Percentiles rank a stretch among this genome's conserved stretches.
Evolutionary conservation across 2,113 vertebrate species (phyloP).

Genomic region (Tachuris rubrigastra): DNA sequence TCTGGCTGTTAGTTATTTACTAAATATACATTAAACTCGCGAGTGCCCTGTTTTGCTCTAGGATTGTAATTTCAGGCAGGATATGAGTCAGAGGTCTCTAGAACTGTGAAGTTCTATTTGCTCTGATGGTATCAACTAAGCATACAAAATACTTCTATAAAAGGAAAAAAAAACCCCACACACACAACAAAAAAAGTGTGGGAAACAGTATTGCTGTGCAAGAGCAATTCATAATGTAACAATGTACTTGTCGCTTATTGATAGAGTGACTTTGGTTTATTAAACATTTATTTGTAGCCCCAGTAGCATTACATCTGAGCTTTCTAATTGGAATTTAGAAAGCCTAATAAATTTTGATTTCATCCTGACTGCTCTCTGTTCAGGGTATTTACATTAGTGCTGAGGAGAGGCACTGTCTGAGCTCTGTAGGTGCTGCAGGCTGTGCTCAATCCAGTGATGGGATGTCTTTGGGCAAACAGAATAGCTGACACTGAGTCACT

Average conservation of each 20-base stretch:
- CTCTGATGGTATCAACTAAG: neutral
- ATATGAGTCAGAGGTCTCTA: neutral
- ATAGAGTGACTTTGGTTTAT: conserved; percentile 3
- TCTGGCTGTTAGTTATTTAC: neutral
- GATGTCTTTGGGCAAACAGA: neutral
- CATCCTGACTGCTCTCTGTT: neutral
- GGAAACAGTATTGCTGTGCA: neutral
- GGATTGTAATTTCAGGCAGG: neutral
- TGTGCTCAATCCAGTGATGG: accelerated
- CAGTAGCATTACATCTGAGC: neutral
- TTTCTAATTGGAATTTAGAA: conserved; percentile 48
- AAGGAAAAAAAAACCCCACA: neutral
- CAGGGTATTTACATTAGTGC: neutral
- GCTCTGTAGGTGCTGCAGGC: neutral
- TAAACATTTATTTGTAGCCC: conserved; percentile 24
- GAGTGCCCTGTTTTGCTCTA: neutral
- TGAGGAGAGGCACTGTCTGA: neutral
- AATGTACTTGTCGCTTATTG: conserved; percentile 6
- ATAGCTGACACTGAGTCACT: neutral
- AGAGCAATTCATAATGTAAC: neutral
- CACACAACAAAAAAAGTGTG: neutral
- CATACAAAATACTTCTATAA: neutral
- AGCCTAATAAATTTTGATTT: conserved; percentile 46
- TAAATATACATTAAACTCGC: neutral
- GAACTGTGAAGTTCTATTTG: neutral